These are phyloP conservation scores for Malurus elegans DNA, from an alignment of 2,113 vertebrate species.

Conservation along the genomic window DNA sequence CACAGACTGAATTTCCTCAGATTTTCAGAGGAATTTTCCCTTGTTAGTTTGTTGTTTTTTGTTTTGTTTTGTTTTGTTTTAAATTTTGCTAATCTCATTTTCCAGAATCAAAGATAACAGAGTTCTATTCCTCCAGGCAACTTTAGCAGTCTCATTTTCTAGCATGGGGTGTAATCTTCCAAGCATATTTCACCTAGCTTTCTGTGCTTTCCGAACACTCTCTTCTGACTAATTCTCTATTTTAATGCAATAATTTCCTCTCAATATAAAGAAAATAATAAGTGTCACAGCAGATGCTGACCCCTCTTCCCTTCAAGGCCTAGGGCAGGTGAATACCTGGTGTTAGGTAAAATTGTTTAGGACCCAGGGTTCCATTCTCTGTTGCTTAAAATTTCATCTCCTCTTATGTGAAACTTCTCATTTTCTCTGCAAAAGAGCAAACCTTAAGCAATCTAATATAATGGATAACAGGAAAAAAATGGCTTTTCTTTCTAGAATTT, in stretches of 20 bases:
- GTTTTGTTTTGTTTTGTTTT: not conserved
- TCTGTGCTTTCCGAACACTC: not conserved
- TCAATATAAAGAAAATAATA: not conserved
- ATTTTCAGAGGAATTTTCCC: not conserved
- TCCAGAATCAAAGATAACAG: not conserved
- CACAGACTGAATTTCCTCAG: not conserved
- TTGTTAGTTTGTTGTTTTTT: not conserved
- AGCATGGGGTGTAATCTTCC: not conserved
- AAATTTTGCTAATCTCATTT: not conserved
- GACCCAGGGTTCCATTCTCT: not conserved
- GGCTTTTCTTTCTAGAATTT: not conserved
- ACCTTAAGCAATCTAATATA: not conserved
- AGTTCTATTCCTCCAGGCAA: not conserved
- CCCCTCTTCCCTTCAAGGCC: not conserved
- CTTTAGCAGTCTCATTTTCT: not conserved
- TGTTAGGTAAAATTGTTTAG: not conserved
- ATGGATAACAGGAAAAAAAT: not conserved
- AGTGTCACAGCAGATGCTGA: not conserved
- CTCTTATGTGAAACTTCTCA: not conserved
- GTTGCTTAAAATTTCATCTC: not conserved
- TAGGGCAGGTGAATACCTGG: not conserved
- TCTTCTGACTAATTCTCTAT: not conserved
- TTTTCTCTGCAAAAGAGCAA: not conserved
- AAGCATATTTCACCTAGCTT: not conserved
- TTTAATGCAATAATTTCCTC: not conserved